phyloP scores from a whole-genome alignment of 2,797 vertebrate species.

The Sciurus carolinensis region DNA sequence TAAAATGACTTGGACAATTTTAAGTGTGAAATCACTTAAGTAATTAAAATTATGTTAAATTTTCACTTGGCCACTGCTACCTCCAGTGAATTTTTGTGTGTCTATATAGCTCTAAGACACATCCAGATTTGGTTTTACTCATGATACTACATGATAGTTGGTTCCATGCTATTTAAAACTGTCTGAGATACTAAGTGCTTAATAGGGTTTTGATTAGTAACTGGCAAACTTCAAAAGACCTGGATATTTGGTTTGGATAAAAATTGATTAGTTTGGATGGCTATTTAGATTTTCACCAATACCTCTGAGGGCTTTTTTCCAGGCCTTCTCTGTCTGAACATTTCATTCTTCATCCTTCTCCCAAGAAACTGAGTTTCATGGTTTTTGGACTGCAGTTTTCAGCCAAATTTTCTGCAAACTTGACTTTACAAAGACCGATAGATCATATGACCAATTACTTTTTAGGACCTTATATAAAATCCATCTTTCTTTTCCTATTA shows the following conservation, averaged over 20 bases:
- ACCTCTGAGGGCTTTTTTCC: background rate
- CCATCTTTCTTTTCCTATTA: slow-evolving; percentile 4
- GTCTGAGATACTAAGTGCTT: slow-evolving; percentile 62
- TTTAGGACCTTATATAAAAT: background rate
- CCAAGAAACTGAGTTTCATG: slow-evolving; percentile 19
- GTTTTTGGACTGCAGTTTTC: slow-evolving; percentile 39
- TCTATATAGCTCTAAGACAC: slow-evolving; percentile 48
- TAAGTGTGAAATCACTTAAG: background rate
- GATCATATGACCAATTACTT: background rate
- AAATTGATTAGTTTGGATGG: slow-evolving; percentile 73
- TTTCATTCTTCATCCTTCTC: background rate
- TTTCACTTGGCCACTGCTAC: background rate
- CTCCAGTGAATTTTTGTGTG: slow-evolving; percentile 40
- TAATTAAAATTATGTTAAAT: slow-evolving; percentile 59
- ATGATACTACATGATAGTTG: slow-evolving; percentile 52
- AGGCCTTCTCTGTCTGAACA: slow-evolving; percentile 2
- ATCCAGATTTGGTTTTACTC: slow-evolving; percentile 71
- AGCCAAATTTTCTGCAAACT: slow-evolving; percentile 14
- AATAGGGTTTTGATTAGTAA: slow-evolving; percentile 73
- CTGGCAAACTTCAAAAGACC: slow-evolving; percentile 61
- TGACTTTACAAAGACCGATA: slow-evolving; percentile 20
- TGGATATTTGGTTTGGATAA: slow-evolving; percentile 75
- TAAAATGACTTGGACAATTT: slow-evolving; percentile 30
- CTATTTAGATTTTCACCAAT: background rate
- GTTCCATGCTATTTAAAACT: slow-evolving; percentile 71